These are phyloP conservation scores for Agriopis marginaria DNA, from an alignment of 2,888 invertebrate genomes.

Conservation along the genomic window DNA sequence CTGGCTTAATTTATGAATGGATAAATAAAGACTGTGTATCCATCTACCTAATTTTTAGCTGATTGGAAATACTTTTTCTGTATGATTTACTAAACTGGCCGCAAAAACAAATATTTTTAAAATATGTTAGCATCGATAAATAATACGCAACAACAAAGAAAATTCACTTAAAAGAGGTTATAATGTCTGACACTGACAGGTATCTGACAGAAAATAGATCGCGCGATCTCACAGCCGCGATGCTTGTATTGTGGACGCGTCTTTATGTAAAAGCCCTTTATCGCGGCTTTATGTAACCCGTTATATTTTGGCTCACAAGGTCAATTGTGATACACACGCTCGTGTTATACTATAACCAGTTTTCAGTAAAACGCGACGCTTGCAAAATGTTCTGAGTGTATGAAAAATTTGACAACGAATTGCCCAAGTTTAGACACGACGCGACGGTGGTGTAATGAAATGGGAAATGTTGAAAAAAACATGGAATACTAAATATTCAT, in stretches of 20 bases:
- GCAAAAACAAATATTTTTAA: too few relatives aligned
- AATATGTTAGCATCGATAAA: too few relatives aligned
- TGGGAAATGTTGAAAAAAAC: conserved; percentile 18
- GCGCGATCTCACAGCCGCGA: not conserved
- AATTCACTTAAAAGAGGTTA: too few relatives aligned
- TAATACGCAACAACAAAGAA: too few relatives aligned
- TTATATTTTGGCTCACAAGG: conserved; percentile 32
- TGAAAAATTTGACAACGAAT: conserved; percentile 42
- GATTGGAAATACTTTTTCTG: too few relatives aligned
- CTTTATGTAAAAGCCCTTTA: conserved; percentile 39
- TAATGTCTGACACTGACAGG: too few relatives aligned
- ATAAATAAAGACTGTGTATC: too few relatives aligned
- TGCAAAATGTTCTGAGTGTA: conserved; percentile 46
- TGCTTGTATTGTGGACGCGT: too few relatives aligned
- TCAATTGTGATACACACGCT: conserved; percentile 23
- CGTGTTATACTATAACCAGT: conserved; percentile 31
- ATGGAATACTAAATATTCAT: not conserved
- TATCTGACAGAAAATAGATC: too few relatives aligned
- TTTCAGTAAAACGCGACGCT: conserved; percentile 37
- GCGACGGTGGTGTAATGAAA: conserved; percentile 28
- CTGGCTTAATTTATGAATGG: too few relatives aligned
- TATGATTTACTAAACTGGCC: too few relatives aligned
- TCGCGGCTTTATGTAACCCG: conserved; percentile 10
- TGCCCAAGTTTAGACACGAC: conserved; percentile 32
- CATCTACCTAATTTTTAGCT: too few relatives aligned